phyloP scores from a whole-genome alignment of 2,113 vertebrate species.

The Turnix velox region DNA sequence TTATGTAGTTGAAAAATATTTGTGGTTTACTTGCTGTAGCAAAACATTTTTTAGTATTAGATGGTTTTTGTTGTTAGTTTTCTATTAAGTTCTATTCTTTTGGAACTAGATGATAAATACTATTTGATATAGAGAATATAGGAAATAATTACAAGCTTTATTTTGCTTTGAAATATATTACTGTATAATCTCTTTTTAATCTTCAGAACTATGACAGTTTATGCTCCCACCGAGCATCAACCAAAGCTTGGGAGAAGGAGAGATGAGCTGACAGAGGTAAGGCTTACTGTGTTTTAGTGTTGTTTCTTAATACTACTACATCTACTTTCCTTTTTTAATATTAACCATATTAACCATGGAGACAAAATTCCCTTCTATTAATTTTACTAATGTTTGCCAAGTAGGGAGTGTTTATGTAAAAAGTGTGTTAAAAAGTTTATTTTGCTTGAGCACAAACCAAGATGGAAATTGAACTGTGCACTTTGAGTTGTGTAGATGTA shows the following conservation, averaged over 20 bases:
- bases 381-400: neutral
- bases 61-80: neutral
- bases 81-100: neutral
- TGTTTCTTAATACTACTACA: neutral
- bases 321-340: neutral
- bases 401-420: neutral
- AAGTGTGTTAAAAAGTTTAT: neutral
- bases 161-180: neutral
- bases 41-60: neutral
- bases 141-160: neutral
- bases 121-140: neutral
- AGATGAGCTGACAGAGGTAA: slow-evolving; percentile 91
- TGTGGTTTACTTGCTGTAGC: neutral
- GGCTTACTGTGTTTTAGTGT: neutral
- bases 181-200: neutral
- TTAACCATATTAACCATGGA: neutral
- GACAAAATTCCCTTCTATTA: neutral
- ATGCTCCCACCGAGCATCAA: slow-evolving; percentile 86
- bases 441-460: neutral
- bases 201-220: slow-evolving; percentile 86
- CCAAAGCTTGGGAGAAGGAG: slow-evolving; percentile 85
- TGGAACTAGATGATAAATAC: neutral
- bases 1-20: neutral
- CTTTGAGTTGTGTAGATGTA: neutral
- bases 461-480: neutral